phyloP scores from a whole-genome alignment of 2,797 vertebrate species.

The Nyctalus aviator region DNA sequence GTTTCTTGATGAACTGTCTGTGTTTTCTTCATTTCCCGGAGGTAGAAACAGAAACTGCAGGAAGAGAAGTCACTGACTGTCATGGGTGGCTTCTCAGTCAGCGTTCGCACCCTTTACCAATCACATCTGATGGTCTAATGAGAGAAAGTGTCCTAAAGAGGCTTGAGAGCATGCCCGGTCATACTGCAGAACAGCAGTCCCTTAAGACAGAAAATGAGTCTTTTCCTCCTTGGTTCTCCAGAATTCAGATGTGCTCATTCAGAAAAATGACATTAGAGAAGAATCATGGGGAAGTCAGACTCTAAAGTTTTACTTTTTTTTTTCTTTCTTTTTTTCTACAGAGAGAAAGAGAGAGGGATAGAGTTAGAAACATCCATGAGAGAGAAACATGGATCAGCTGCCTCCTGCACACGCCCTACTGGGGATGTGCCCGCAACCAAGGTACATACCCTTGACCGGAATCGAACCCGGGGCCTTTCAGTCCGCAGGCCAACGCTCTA shows the following conservation, averaged over 20 bases:
- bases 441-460: too few relatives aligned
- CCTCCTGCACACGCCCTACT: too few relatives aligned
- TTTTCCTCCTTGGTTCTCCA: conserved; percentile 61
- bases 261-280: conserved; percentile 53
- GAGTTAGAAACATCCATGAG: too few relatives aligned
- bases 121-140: background rate
- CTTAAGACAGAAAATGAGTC: conserved; percentile 7
- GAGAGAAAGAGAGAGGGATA: too few relatives aligned
- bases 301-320: background rate
- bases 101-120: background rate
- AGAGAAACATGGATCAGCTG: too few relatives aligned
- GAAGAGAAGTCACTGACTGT: background rate
- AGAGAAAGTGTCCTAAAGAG: background rate
- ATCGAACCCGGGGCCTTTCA: too few relatives aligned
- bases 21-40: conserved; percentile 19
- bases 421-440: too few relatives aligned
- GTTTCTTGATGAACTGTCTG: background rate
- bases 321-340: background rate
- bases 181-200: background rate
- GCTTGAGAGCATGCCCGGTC: background rate
- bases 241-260: conserved; percentile 55
- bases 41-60: background rate
- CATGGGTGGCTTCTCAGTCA: background rate
- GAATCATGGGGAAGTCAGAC: background rate
- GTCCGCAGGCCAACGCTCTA: too few relatives aligned